Base-by-base conservation (phyloP, 2,888 invertebrate species). In the Stenichneumon culpator region DNA sequence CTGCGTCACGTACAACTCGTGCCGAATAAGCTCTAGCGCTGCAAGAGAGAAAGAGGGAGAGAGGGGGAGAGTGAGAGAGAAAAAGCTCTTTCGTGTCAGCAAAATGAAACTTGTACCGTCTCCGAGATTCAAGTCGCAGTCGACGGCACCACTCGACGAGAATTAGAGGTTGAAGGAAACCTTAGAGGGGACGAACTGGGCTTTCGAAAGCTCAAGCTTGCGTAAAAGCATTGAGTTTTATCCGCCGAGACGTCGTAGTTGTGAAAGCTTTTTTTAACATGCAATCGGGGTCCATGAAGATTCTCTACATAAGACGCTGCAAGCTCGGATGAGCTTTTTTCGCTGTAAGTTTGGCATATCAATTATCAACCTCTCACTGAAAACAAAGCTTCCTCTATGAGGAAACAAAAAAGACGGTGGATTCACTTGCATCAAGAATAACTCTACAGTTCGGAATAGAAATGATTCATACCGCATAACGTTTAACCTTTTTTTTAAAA, bases 11-110 rank as follows among this genome's bases (percentile, higher is more conserved):
- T 57, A 57, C 57, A 57, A 14, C 57, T 57, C 57, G 57, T 57
- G 57, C n/a, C 28, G 54, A n/a, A 54, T 54, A 36, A 52, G 50
- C n/a, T 69, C 19, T 14, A 22, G 14, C 52, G 57, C 25, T 11
- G 22, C 11, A 3, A 11, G 11, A 57, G 22, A 57, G 14, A 57
- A 4, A 16, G 16, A 1, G 52, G 0, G 52, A 19, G 52, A 52
- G 52, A 52, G 50, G 0, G n/a, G 3, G 19, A 52, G 19, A 19
- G 19, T 5, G 52, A 3, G 9, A 19, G 52, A 19, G 9, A 69
- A 28, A 69, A 69, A 47, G 28, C 50, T 69, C 50, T 28, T 57
- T n/a, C 16, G 9, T 28, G 28, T 69, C 69, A 52, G 69, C 50
- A 19, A 52, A 28, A 52, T 28, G 69, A 16, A 28, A 50, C 50